Evolutionary conservation across 2,113 vertebrate species (phyloP), one percentile per base, ranked within the genome.

Genomic region (Pithys albifrons): DNA sequence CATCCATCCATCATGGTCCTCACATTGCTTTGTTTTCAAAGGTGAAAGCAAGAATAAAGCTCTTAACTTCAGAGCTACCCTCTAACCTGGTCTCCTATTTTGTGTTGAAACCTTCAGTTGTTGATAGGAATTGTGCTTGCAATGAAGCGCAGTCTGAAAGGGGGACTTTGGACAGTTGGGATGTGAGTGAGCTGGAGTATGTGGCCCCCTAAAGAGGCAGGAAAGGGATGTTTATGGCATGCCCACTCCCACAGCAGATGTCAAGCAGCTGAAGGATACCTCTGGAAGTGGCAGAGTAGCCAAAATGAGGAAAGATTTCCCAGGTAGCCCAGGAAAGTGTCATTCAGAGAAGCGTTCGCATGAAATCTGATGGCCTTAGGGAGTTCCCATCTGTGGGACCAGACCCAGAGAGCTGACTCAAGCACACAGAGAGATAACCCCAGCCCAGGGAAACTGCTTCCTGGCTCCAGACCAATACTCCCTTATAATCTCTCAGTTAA

Each of bases 311-410:
- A 61, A 10, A 7, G 8, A 28, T 79, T 58, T 70, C 25, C 19
- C n/a, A 79, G 14, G 31, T 19, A 85, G 25, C 7, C 41, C 58
- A 65, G 46, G 7, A 88, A 3, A 13, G 24, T 20, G 13, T 2
- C 0, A 12, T 57, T 72, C n/a, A 82, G 45, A 77, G 14, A 37
- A 78, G 25, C 5, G 70, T 76, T 82, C 59, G n/a, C 12, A 37
- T 2, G 3, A 61, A 85, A 76, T 27, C 29, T 79, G 74, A 33
- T 3, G 2, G 15, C 41, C 62, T 66, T 27, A n/a, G 14, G 46
- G 55, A 64, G 25, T 57, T 18, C 19, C n/a, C 0, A 0, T 20
- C 24, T 48, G 41, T 58, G 61, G 31, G 22, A 52, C 48, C 1
- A 1, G 85, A 45, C 27, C 66, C 5, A 2, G 57, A 64, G 9